Evolutionary conservation across 2,797 vertebrate genomes (phyloP), one percentile per base, ranked within the genome.

Genomic region (Lutra lutra): DNA sequence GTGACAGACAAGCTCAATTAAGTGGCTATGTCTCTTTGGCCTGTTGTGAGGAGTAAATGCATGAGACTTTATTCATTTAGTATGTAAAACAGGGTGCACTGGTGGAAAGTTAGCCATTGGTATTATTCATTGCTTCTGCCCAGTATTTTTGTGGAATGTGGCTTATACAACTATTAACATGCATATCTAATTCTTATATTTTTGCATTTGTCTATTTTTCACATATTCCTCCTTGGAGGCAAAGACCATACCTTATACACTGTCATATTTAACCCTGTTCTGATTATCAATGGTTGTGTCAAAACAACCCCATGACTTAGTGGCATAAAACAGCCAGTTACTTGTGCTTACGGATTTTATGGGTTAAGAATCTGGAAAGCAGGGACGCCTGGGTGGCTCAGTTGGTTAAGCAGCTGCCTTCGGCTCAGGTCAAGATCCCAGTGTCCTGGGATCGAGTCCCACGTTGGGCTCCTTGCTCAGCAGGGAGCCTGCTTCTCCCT

Each of bases 51-150:
- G 40, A 51, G 43, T 62, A 96, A 77, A 82, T 32, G 9, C 46
- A 72, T 43, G 51, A 82, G 38, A 35, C 4, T 43, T 60, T 79
- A 94, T 70, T 80, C 10, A 89, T 83, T 82, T 84, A 77, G 62
- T 83, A 66, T n/a, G 27, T 56, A 89, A 94, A 95, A 93, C 85
- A 27, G 9, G 91, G 21, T 54, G 2, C 18, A 82, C 20, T 93
- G 15, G 70, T 15, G 79, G 79, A 62, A 91, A 94, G 5, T 78
- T 60, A 62, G 13, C 38, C 38, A 75, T 75, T 92, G 29, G 11
- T 89, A 58, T 87, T 89, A 48, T 56, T 86, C 70, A 95, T 82
- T 89, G 48, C 4, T 88, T 80, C 88, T 94, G 54, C 35, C 38
- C 21, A 83, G 35, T 68, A 79, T 86, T 79, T 80, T 75, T 56